These are phyloP conservation scores for Thymelicus lineola DNA, from an alignment of 2,888 invertebrate genomes.

Conservation along the genomic window DNA sequence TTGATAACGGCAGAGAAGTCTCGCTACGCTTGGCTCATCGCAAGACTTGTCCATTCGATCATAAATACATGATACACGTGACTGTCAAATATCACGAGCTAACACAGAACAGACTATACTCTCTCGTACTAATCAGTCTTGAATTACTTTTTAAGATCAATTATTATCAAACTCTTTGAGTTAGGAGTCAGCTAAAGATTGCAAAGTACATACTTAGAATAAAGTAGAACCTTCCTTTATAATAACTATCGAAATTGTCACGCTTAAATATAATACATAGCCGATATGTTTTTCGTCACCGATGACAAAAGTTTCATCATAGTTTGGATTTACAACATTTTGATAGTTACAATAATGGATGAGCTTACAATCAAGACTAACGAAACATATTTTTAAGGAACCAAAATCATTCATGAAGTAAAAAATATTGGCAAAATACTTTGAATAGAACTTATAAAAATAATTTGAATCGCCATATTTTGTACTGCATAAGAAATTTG, in stretches of 20 bases:
- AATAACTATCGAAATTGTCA: constrained; percentile 29
- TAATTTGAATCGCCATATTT: neutral
- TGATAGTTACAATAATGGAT: constrained; percentile 30
- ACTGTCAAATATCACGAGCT: constrained; percentile 30
- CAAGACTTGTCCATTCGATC: constrained; percentile 26
- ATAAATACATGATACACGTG: constrained; percentile 17
- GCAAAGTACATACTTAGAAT: neutral
- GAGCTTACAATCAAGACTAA: neutral
- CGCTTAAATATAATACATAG: neutral
- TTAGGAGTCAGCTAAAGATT: constrained; percentile 8
- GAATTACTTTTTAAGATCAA: constrained; percentile 36
- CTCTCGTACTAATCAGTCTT: constrained; percentile 40
- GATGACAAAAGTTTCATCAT: neutral
- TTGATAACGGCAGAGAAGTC: constrained; percentile 38
- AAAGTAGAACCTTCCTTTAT: neutral
- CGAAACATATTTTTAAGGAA: neutral
- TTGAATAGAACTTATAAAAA: neutral
- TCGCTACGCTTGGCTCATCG: constrained; percentile 27
- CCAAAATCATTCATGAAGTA: constrained; percentile 22
- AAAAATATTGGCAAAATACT: constrained; percentile 5
- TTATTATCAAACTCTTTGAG: constrained; percentile 13
- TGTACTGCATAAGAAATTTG: constrained; percentile 12
- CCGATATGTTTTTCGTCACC: neutral
- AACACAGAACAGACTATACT: neutral
- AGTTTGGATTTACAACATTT: neutral